These are phyloP conservation scores for Sebastes matsubarae DNA, from an alignment of 2,797 vertebrate genomes.

Conservation along the genomic window DNA sequence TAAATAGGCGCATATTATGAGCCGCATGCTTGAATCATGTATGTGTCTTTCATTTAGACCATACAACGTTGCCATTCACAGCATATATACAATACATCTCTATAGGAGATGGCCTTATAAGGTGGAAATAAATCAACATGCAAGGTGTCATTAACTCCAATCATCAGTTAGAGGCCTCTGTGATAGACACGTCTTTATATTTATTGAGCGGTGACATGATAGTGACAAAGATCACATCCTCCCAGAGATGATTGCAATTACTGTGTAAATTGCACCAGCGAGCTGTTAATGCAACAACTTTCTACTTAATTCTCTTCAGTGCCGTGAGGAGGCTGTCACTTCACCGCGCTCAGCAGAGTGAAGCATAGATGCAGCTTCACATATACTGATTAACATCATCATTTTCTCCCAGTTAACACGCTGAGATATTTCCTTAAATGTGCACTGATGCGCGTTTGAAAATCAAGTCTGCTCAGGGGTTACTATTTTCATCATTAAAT, in stretches of 20 bases:
- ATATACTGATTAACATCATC: slow-evolving; percentile 16
- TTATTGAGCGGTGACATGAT: not conserved
- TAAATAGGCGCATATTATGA: not conserved
- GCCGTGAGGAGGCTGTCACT: slow-evolving; percentile 23
- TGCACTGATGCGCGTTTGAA: slow-evolving; percentile 24
- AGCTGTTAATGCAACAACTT: slow-evolving; percentile 12
- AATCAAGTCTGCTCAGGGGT: slow-evolving; percentile 28
- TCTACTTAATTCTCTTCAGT: slow-evolving; percentile 27
- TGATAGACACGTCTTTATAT: not conserved
- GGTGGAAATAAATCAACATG: not conserved
- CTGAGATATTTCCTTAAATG: slow-evolving; percentile 32
- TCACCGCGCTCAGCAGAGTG: slow-evolving; percentile 7
- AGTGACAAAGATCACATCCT: slow-evolving; percentile 19
- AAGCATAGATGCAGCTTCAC: slow-evolving; percentile 8
- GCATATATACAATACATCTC: not conserved
- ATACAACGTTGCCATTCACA: not conserved
- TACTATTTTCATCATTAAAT: slow-evolving; percentile 55
- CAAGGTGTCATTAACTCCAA: not conserved
- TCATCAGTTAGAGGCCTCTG: not conserved
- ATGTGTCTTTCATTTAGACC: not conserved
- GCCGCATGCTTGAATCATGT: not conserved
- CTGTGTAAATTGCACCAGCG: slow-evolving; percentile 10
- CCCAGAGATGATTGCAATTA: slow-evolving; percentile 1
- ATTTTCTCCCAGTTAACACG: slow-evolving; percentile 15
- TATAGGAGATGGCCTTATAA: not conserved